These are phyloP conservation scores for Anguilla pacifica DNA, from an alignment of 2,797 vertebrate genomes.

Conservation along the genomic window DNA sequence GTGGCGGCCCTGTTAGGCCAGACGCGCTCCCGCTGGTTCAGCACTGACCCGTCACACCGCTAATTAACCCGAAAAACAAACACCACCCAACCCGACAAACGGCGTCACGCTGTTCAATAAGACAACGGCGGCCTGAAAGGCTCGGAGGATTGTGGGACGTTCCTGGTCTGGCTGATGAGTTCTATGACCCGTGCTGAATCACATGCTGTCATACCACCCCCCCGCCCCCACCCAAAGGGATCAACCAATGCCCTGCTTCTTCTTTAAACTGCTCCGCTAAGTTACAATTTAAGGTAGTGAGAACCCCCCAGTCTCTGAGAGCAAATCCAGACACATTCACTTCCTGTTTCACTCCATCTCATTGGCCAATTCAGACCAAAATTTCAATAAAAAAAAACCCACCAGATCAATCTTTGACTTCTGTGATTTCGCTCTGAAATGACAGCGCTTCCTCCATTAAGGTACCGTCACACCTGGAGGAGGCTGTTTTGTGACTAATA, in stretches of 20 bases:
- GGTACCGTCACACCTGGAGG: background rate
- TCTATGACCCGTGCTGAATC: background rate
- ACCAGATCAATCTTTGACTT: background rate
- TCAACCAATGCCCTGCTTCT: background rate
- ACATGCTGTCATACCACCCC: background rate
- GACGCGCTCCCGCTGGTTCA: background rate
- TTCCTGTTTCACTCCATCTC: background rate
- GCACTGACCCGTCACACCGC: background rate
- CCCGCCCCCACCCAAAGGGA: background rate
- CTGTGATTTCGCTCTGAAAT: background rate
- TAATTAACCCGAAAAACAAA: background rate
- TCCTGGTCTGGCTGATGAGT: background rate
- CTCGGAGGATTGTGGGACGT: background rate
- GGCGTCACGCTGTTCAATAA: background rate
- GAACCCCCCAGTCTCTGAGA: background rate
- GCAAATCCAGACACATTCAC: background rate
- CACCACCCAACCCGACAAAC: background rate
- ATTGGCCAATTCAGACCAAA: background rate
- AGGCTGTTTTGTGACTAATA: background rate
- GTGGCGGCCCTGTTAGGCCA: background rate
- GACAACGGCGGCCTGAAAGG: background rate
- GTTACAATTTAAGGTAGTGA: background rate
- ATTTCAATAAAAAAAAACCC: background rate
- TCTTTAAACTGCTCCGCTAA: background rate
- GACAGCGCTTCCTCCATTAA: background rate